Conservation (phyloP, 1,140 invertebrate genomes). For the Halotydeus destructor region DNA sequence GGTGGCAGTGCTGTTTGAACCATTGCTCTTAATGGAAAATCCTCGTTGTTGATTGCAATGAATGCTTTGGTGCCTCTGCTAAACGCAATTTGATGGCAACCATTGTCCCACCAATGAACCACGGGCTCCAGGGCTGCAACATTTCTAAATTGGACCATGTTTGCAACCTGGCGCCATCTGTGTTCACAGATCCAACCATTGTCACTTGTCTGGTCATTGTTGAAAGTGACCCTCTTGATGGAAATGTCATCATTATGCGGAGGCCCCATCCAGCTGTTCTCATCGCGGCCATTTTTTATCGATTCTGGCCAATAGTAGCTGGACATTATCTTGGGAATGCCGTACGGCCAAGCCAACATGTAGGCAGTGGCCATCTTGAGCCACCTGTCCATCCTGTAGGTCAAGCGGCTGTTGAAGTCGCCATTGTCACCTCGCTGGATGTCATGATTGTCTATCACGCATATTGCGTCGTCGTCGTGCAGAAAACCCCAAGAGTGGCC, state of each 20-base stretch:
- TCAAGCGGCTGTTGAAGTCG: slow-evolving; percentile 34
- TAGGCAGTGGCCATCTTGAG: slow-evolving; percentile 43
- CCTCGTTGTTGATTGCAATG: slow-evolving; percentile 41
- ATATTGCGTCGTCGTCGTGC: slow-evolving; percentile 21
- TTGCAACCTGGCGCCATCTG: slow-evolving; percentile 54
- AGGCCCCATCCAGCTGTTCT: slow-evolving; percentile 21
- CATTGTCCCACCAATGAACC: slow-evolving; percentile 45
- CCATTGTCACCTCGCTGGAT: slow-evolving; percentile 41
- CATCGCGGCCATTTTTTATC: slow-evolving; percentile 16
- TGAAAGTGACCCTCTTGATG: slow-evolving; percentile 36
- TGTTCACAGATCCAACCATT: slow-evolving; percentile 68
- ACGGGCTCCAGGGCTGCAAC: slow-evolving; percentile 27
- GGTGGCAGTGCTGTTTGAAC: slow-evolving; percentile 43
- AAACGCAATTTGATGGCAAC: slow-evolving; percentile 50
- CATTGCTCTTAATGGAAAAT: slow-evolving; percentile 9
- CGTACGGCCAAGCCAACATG: slow-evolving; percentile 53
- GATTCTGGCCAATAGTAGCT: slow-evolving; percentile 35
- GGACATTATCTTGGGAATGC: too few species aligned
- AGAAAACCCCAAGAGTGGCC: slow-evolving; percentile 27
- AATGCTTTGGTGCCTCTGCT: slow-evolving; percentile 44
- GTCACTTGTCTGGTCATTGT: slow-evolving; percentile 52
- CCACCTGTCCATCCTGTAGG: too few species aligned
- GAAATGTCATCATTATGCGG: slow-evolving; percentile 32
- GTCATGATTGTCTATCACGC: slow-evolving; percentile 39
- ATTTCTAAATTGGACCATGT: slow-evolving; percentile 56